Evolutionary conservation across 2,888 invertebrate genomes (phyloP), one percentile per base, ranked within the genome.

Genomic region (Catonia carolina): DNA sequence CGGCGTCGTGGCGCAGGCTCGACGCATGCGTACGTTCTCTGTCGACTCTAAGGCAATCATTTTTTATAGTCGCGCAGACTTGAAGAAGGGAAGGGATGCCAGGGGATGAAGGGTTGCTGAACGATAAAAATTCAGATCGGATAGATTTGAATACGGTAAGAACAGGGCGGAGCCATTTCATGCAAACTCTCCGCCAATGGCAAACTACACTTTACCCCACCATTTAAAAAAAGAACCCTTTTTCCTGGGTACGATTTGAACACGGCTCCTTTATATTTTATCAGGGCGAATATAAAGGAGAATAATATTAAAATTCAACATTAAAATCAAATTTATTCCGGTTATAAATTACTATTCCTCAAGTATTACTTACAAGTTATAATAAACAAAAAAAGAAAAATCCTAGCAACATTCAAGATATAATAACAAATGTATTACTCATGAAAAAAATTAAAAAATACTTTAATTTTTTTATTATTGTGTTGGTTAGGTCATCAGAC

Each of bases 71-170:
- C 58, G 27, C 27, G 27, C 27, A 27, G 27, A 27, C 27, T 27
- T 27, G 27, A 6, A 8, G 27, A 27, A 27, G 27, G 35, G 58
- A n/a, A n/a, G n/a, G n/a, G n/a, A n/a, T n/a, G n/a, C n/a, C 50
- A 50, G 54, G 58, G 58, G 58, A 58, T 58, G 58, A 50, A 49
- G 49, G 52, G 52, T 41, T 39, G 53, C 54, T 42, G n/a, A 49
- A 27, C 54, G 50, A 58, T 58, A 52, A 58, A 58, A 58, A 58
- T 58, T 58, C 58, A 58, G 41, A 58, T 49, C 58, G 53, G 41
- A 39, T 17, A 14, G 58, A 58, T 58, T 58, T 58, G 58, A 58
- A 58, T 58, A 54, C 58, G 42, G 58, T 47, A 41, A 39, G 53
- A 31, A 15, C 27, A 27, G 15, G 47, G 56, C 52, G 36, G 41